phyloP scores from a whole-genome alignment of 2,797 vertebrate genomes.

The Novumbra hubbsi region DNA sequence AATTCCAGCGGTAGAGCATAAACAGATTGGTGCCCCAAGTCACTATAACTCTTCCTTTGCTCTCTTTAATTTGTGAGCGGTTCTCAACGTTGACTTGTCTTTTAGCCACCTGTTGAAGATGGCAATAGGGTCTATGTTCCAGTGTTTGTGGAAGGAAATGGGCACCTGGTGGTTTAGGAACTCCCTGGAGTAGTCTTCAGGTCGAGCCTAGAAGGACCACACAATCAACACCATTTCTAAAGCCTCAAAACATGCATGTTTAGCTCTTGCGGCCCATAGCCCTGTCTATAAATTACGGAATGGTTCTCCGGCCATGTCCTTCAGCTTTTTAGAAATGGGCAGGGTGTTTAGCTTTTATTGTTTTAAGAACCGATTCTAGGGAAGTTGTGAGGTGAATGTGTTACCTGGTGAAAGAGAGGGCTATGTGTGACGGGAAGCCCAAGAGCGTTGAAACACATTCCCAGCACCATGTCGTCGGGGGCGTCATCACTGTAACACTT shows the following conservation, averaged over 20 bases:
- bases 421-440: constrained; percentile 89
- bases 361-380: too few relatives aligned
- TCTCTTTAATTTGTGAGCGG: constrained; percentile 50
- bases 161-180: constrained; percentile 92
- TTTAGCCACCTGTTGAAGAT: constrained; percentile 89
- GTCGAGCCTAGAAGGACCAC: constrained; percentile 80
- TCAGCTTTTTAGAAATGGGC: too few relatives aligned
- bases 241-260: too few relatives aligned
- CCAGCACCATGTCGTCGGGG: constrained; percentile 96
- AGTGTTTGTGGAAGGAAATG: constrained; percentile 96
- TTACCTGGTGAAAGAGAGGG: constrained; percentile 94
- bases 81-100: constrained; percentile 48
- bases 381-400: neutral
- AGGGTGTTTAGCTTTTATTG: too few relatives aligned
- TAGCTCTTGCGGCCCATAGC: too few relatives aligned
- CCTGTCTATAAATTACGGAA: too few relatives aligned
- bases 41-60: constrained; percentile 84
- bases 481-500: constrained; percentile 94
- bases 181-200: constrained; percentile 88
- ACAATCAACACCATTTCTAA: neutral
- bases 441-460: constrained; percentile 93
- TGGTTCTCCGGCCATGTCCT: too few relatives aligned
- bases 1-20: too few relatives aligned
- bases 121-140: constrained; percentile 91
- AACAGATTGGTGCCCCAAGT: neutral